A percentile compares a stretch with the other conserved stretches of the same genome.
These are phyloP conservation scores for Oncopodura yosiiana DNA, from an alignment of 1,140 invertebrate genomes.

Conservation along the genomic window DNA sequence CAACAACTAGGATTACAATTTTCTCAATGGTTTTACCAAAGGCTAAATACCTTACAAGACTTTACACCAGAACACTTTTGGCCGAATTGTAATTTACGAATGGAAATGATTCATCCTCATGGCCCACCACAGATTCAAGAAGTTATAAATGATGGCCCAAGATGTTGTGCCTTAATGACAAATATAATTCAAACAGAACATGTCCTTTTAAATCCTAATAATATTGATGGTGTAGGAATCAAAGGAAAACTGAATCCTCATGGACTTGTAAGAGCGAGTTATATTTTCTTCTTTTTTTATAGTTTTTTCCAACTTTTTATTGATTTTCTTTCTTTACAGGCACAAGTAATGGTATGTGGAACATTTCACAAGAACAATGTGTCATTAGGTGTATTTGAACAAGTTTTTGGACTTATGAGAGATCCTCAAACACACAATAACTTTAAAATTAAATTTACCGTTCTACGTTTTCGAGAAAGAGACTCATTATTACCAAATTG, in stretches of 20 bases:
- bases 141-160: constrained; percentile 32
- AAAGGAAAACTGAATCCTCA: constrained; percentile 48
- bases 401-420: constrained; percentile 49
- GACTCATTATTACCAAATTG: not conserved
- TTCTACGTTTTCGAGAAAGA: constrained; percentile 18
- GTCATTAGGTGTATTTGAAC: constrained; percentile 54
- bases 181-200: constrained; percentile 41
- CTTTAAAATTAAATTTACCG: constrained; percentile 50
- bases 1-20: constrained; percentile 47
- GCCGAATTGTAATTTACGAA: constrained; percentile 42
- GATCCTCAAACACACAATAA: constrained; percentile 51
- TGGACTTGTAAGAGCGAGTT: no score
- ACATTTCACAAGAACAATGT: constrained; percentile 45
- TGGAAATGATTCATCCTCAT: constrained; percentile 31
- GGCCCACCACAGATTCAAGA: constrained; percentile 32
- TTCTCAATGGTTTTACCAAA: constrained; percentile 50
- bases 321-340: no score
- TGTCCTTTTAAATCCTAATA: constrained; percentile 52
- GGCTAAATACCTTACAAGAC: constrained; percentile 43
- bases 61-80: constrained; percentile 50
- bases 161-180: constrained; percentile 40
- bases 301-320: no score
- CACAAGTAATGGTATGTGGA: constrained; percentile 50
- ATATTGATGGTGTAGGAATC: constrained; percentile 43
- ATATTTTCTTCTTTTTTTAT: no score